Conservation (phyloP, 2,888 invertebrate genomes). For the Emmelina monodactyla region DNA sequence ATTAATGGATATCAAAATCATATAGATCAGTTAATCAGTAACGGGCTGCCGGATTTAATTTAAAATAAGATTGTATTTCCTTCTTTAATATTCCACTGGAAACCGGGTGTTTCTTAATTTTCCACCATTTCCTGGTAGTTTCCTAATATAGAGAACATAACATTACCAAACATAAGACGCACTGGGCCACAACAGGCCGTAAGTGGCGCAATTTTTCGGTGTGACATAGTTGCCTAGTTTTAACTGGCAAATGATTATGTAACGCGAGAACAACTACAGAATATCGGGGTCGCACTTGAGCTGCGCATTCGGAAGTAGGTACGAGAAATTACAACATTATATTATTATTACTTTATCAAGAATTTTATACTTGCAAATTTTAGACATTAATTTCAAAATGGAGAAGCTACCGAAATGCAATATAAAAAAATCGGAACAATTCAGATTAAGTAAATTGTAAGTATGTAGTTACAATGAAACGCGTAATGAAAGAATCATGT, state of each 20-base stretch:
- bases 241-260: constrained; percentile 54
- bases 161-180: constrained; percentile 16
- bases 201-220: constrained; percentile 61
- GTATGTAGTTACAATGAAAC: neutral
- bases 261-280: constrained; percentile 52
- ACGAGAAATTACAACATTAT: constrained; percentile 2
- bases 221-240: constrained; percentile 65
- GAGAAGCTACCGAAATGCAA: too few species aligned
- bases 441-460: neutral
- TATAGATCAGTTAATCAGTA: too few species aligned
- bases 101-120: neutral
- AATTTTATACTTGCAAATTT: too few species aligned
- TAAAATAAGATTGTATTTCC: too few species aligned
- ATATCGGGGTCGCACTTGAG: constrained; percentile 49
- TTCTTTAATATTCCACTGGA: too few species aligned
- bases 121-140: constrained; percentile 2
- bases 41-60: too few species aligned
- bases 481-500: neutral
- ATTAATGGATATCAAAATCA: too few species aligned
- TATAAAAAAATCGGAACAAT: too few species aligned
- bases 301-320: constrained; percentile 45
- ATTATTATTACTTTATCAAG: neutral
- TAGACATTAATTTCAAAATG: too few species aligned
- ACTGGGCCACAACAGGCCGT: constrained; percentile 16
- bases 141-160: constrained; percentile 15